Conservation (phyloP, 1,140 invertebrate genomes). For the Heliconius melpomene region DNA sequence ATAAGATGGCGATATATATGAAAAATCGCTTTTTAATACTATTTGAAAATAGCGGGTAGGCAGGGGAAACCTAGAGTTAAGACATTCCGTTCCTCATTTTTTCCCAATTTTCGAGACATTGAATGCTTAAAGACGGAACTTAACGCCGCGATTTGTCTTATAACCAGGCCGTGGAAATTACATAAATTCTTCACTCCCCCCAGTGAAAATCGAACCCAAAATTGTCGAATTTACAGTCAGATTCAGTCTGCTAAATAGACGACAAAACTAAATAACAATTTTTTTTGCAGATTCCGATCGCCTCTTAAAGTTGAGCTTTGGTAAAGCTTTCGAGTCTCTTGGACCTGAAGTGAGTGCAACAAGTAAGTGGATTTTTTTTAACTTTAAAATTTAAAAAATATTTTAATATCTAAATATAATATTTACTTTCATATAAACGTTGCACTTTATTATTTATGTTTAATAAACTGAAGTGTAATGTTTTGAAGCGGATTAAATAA, state of each 20-base stretch:
- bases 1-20: neutral
- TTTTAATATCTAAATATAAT: neutral
- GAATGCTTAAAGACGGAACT: too few relatives aligned
- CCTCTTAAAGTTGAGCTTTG: slow-evolving; percentile 71
- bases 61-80: too few relatives aligned
- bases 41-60: too few relatives aligned
- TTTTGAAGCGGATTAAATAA: neutral
- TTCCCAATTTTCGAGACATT: too few relatives aligned
- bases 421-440: neutral
- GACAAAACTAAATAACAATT: slow-evolving; percentile 14
- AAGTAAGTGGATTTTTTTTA: slow-evolving; percentile 62
- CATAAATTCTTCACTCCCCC: too few relatives aligned
- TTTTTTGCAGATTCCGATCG: slow-evolving; percentile 73
- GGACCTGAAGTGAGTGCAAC: slow-evolving; percentile 77
- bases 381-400: neutral
- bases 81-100: too few relatives aligned
- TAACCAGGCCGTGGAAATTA: too few relatives aligned
- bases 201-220: too few relatives aligned
- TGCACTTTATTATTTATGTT: neutral
- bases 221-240: too few relatives aligned
- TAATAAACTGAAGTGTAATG: neutral
- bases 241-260: too few relatives aligned
- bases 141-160: too few relatives aligned
- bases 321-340: slow-evolving; percentile 73
- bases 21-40: neutral